A percentile compares a stretch with the other conserved stretches of the same genome.
phyloP scores from a whole-genome alignment of 2,113 vertebrate genomes.

The Damaliscus lunatus region DNA sequence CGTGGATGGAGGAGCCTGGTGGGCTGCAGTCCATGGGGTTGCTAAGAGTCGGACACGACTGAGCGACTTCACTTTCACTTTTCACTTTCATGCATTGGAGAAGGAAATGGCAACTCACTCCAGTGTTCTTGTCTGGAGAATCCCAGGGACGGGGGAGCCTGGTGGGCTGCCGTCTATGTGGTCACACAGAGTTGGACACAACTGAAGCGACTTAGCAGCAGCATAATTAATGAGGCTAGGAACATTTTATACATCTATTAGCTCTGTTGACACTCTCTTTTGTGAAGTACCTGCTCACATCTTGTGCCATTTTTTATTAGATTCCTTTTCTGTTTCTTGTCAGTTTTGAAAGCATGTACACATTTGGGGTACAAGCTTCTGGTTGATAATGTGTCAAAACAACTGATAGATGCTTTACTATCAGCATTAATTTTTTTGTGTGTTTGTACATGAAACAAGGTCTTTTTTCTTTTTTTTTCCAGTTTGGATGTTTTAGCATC shows the following conservation, averaged over 20 bases:
- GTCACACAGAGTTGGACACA: accelerated
- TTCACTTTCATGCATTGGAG: too few relatives aligned
- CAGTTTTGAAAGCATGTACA: neutral
- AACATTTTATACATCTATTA: neutral
- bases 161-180: accelerated
- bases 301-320: neutral
- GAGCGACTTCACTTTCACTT: too few relatives aligned
- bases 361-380: neutral
- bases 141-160: too few relatives aligned
- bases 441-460: neutral
- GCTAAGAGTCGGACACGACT: too few relatives aligned
- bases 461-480: neutral
- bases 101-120: too few relatives aligned
- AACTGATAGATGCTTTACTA: neutral
- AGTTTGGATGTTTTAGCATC: neutral
- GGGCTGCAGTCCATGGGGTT: too few relatives aligned
- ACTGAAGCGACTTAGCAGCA: too few relatives aligned
- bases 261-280: neutral
- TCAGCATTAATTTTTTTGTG: neutral
- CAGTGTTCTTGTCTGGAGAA: too few relatives aligned
- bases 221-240: neutral
- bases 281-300: neutral
- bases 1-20: too few relatives aligned
- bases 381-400: neutral
- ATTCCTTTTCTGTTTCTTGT: neutral